These are phyloP conservation scores for Hypomecis atomaria DNA, from an alignment of 2,888 invertebrate genomes.

Conservation along the genomic window DNA sequence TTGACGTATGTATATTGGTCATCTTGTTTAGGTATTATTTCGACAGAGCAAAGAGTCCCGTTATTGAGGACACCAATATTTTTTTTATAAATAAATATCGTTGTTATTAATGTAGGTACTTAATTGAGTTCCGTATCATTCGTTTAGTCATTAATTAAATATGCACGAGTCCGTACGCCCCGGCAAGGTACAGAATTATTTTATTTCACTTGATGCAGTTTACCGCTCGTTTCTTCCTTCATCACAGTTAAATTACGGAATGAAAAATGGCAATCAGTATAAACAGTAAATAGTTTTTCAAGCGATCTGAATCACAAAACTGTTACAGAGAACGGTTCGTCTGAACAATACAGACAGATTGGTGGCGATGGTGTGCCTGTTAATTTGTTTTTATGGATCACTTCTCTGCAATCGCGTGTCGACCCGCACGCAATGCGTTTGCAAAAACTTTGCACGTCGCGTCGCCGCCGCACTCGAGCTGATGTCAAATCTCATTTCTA, in stretches of 20 bases:
- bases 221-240: neutral
- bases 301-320: constrained; percentile 48
- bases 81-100: no score
- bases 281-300: constrained; percentile 43
- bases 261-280: constrained; percentile 16
- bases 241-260: constrained; percentile 4
- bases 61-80: no score
- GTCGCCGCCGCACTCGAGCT: neutral
- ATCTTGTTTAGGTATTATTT: no score
- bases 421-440: constrained; percentile 29
- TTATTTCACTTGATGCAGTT: no score
- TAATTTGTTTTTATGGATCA: constrained; percentile 45
- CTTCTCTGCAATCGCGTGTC: constrained; percentile 39
- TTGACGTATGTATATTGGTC: no score
- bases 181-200: no score
- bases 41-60: no score
- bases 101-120: no score
- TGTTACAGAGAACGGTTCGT: constrained; percentile 53
- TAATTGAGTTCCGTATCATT: no score
- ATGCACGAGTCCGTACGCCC: no score
- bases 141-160: no score
- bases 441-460: constrained; percentile 19
- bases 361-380: constrained; percentile 42
- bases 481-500: neutral
- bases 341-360: constrained; percentile 51